Percentiles rank a stretch among this genome's conserved stretches.
Conservation (phyloP, 2,888 invertebrate genomes). For the Biston betularia region DNA sequence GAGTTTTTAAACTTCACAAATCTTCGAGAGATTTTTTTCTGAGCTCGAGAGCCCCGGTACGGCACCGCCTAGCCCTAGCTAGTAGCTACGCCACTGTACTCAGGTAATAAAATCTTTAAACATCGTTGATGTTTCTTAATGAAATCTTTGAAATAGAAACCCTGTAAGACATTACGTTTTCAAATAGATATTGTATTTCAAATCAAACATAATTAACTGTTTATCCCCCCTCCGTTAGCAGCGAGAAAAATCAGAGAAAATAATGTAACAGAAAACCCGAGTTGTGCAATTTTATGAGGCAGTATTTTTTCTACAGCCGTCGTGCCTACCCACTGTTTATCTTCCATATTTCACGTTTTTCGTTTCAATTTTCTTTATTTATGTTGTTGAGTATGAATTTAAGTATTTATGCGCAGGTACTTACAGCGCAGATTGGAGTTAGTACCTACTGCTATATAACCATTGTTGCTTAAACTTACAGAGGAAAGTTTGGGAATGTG, state of each 20-base stretch:
- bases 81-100: too few species aligned
- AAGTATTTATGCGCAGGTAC: conserved; percentile 19
- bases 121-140: too few species aligned
- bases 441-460: neutral
- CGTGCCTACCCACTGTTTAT: conserved; percentile 58
- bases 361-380: conserved; percentile 62
- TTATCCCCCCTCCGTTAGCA: conserved; percentile 50
- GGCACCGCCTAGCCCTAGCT: too few species aligned
- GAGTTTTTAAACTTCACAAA: too few species aligned
- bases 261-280: conserved; percentile 60
- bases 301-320: conserved; percentile 63
- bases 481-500: neutral
- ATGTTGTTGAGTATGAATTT: conserved; percentile 30
- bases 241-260: conserved; percentile 55
- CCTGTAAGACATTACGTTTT: neutral
- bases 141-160: neutral
- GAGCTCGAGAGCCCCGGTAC: too few species aligned
- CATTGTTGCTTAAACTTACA: neutral
- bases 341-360: conserved; percentile 65
- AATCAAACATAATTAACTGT: conserved; percentile 50
- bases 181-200: conserved; percentile 14
- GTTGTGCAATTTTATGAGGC: conserved; percentile 67
- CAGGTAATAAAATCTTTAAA: too few species aligned
- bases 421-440: conserved; percentile 4
- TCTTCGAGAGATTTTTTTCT: too few species aligned